These are phyloP conservation scores for Oceanodroma tethys DNA, from an alignment of 2,113 vertebrate species.

Conservation along the genomic window DNA sequence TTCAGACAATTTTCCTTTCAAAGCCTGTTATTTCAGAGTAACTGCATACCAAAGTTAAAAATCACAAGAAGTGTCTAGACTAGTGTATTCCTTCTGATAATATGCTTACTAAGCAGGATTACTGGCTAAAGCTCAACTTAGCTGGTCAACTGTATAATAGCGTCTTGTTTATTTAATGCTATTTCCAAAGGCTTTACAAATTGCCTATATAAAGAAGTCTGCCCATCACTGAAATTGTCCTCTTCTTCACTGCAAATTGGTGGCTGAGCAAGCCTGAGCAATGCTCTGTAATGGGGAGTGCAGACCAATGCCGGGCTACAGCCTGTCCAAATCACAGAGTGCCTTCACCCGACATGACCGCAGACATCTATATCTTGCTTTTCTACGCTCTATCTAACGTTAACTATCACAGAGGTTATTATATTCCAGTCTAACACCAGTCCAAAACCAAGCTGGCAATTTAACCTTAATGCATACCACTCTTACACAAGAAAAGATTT, in stretches of 20 bases:
- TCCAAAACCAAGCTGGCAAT: neutral
- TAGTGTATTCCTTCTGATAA: neutral
- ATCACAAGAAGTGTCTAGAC: constrained; percentile 51
- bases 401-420: neutral
- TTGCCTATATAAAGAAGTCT: neutral
- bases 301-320: neutral
- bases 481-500: neutral
- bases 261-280: neutral
- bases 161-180: constrained; percentile 23
- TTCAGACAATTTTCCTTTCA: constrained; percentile 53
- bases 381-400: neutral
- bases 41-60: constrained; percentile 39
- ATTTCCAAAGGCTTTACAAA: constrained; percentile 25
- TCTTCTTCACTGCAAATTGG: neutral
- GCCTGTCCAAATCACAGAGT: neutral
- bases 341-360: fast-evolving
- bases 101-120: constrained; percentile 27
- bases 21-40: constrained; percentile 57
- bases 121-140: constrained; percentile 40
- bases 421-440: neutral
- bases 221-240: neutral
- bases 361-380: neutral
- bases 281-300: fast-evolving
- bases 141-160: constrained; percentile 36
- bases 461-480: neutral